These are phyloP conservation scores for Loris lydekkerianus DNA, from an alignment of 2,797 vertebrate genomes.

Conservation along the genomic window DNA sequence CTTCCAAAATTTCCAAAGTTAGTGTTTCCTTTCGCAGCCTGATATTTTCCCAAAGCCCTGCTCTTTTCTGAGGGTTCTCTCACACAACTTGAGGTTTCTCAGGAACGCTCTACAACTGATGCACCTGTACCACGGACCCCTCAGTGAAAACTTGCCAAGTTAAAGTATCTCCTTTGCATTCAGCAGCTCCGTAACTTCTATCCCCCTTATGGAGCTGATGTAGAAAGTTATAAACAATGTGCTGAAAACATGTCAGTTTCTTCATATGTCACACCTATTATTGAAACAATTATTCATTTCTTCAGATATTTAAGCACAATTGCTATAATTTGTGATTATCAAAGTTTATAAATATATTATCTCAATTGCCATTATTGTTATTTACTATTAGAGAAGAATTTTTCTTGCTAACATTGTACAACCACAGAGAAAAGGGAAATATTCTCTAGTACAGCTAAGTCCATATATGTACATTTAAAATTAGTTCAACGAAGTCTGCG, in stretches of 20 bases:
- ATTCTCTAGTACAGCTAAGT: background rate
- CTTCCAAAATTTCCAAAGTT: background rate
- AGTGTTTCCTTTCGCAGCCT: background rate
- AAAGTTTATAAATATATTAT: background rate
- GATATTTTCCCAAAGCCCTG: background rate
- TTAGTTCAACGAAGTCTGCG: background rate
- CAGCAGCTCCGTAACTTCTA: background rate
- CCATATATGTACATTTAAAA: background rate
- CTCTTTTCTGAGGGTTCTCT: too few relatives aligned
- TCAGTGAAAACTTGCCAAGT: background rate
- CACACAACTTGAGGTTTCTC: background rate
- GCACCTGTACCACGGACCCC: fast-evolving
- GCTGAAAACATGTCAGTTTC: background rate
- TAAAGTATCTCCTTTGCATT: background rate
- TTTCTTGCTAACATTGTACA: background rate
- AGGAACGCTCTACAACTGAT: background rate
- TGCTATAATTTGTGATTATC: background rate
- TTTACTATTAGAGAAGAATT: background rate
- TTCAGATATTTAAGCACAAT: background rate
- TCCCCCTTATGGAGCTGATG: background rate
- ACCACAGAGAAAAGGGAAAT: background rate
- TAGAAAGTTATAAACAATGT: background rate
- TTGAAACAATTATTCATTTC: background rate
- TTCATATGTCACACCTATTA: background rate
- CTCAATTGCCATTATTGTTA: background rate